phyloP scores from a whole-genome alignment of 2,888 invertebrate species.

The Drosophila birchii region DNA sequence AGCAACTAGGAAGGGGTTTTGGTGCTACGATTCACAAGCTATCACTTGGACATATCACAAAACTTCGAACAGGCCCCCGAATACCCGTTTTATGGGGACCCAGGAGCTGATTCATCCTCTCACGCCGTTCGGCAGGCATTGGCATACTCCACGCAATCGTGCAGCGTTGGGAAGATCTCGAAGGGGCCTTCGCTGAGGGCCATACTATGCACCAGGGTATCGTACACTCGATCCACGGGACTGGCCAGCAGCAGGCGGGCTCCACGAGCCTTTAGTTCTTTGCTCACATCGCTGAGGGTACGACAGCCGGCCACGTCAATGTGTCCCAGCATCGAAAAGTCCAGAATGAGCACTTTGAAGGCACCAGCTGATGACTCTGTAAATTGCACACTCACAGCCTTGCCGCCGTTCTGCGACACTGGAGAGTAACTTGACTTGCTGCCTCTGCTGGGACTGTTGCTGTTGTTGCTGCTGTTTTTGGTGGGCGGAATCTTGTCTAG shows the following conservation, averaged over 20 bases:
- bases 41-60: conserved; percentile 58
- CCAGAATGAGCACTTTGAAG: conserved; percentile 85
- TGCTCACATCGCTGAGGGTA: conserved; percentile 85
- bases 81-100: neutral
- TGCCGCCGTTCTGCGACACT: conserved; percentile 58
- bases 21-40: conserved; percentile 53
- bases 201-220: conserved; percentile 83
- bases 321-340: conserved; percentile 88
- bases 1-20: conserved; percentile 37
- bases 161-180: conserved; percentile 87
- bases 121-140: conserved; percentile 81
- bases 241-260: conserved; percentile 86
- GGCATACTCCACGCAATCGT: conserved; percentile 87
- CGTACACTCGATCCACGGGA: conserved; percentile 85
- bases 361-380: conserved; percentile 39
- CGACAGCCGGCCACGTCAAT: conserved; percentile 88
- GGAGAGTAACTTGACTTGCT: conserved; percentile 55
- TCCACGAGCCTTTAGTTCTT: conserved; percentile 86
- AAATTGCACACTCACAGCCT: conserved; percentile 37
- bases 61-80: conserved; percentile 7
- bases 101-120: conserved; percentile 41
- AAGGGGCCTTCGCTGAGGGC: conserved; percentile 84
- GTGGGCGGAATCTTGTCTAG: conserved; percentile 77
- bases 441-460: conserved; percentile 16
- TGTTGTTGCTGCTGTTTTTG: conserved; percentile 20